phyloP scores from a whole-genome alignment of 2,113 vertebrate genomes.

The Tretioscincus oriximinensis region DNA sequence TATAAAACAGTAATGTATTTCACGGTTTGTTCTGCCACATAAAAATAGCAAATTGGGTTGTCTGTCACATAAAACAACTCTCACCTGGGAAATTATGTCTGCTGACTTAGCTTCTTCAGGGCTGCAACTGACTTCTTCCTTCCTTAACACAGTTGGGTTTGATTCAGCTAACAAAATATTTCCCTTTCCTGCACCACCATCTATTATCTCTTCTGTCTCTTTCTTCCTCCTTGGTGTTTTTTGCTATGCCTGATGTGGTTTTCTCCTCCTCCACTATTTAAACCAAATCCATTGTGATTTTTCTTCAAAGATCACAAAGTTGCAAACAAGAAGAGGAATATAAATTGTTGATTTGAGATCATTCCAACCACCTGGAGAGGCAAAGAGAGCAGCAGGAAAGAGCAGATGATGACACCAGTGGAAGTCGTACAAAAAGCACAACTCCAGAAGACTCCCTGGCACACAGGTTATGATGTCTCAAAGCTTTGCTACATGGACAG shows the following conservation, averaged over 20 bases:
- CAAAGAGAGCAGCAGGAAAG: too few relatives aligned
- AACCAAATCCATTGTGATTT: too few relatives aligned
- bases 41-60: conserved; percentile 28
- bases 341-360: too few relatives aligned
- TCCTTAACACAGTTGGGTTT: background rate
- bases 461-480: background rate
- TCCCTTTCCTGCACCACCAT: background rate
- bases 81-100: conserved; percentile 18
- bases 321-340: too few relatives aligned
- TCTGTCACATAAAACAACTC: background rate
- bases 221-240: too few relatives aligned
- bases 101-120: conserved; percentile 1
- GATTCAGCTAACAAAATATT: background rate
- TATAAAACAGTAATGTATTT: background rate
- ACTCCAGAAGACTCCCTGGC: too few relatives aligned
- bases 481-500: background rate
- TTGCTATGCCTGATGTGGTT: background rate
- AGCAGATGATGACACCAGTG: too few relatives aligned
- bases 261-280: too few relatives aligned
- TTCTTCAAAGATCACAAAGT: too few relatives aligned
- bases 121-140: conserved; percentile 15
- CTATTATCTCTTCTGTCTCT: background rate
- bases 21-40: conserved; percentile 28
- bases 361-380: too few relatives aligned
- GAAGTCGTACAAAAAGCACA: too few relatives aligned